phyloP scores from a whole-genome alignment of 1,140 invertebrate species.

The Drosophila pachea region DNA sequence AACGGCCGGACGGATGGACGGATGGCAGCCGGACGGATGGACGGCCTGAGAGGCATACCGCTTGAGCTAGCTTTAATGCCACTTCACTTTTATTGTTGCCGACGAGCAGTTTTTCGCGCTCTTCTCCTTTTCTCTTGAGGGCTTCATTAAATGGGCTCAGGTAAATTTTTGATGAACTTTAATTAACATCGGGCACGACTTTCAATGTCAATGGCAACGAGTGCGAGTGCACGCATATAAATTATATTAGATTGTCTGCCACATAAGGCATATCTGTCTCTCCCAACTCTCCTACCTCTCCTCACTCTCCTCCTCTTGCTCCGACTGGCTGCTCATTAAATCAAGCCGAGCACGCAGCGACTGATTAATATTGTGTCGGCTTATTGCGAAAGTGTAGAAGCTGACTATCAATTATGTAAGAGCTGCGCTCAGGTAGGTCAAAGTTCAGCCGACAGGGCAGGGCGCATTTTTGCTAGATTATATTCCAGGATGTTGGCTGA shows the following conservation, averaged over 20 bases:
- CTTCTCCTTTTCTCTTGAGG: constrained; percentile 37
- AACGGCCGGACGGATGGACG: too few relatives aligned
- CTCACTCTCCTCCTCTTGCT: background rate
- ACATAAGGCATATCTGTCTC: constrained; percentile 46
- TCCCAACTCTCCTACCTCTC: constrained; percentile 7
- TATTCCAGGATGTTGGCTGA: too few relatives aligned
- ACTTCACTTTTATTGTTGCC: constrained; percentile 55
- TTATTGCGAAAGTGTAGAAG: constrained; percentile 27
- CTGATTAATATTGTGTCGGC: constrained; percentile 42
- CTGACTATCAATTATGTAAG: constrained; percentile 9
- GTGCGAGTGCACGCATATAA: constrained; percentile 46
- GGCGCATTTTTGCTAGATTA: background rate
- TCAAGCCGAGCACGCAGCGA: background rate
- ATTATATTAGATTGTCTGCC: constrained; percentile 26
- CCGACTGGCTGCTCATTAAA: constrained; percentile 26
- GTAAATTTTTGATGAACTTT: constrained; percentile 60
- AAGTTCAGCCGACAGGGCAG: background rate
- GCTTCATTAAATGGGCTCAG: constrained; percentile 48
- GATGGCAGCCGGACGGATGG: too few relatives aligned
- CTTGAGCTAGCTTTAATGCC: constrained; percentile 37
- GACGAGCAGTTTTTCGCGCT: constrained; percentile 28
- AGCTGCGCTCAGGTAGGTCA: background rate
- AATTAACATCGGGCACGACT: constrained; percentile 67
- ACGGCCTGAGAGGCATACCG: too few relatives aligned
- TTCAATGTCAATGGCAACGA: constrained; percentile 69